Base-by-base conservation (phyloP, 1,140 invertebrate genomes). In the Papilio aristodemus region DNA sequence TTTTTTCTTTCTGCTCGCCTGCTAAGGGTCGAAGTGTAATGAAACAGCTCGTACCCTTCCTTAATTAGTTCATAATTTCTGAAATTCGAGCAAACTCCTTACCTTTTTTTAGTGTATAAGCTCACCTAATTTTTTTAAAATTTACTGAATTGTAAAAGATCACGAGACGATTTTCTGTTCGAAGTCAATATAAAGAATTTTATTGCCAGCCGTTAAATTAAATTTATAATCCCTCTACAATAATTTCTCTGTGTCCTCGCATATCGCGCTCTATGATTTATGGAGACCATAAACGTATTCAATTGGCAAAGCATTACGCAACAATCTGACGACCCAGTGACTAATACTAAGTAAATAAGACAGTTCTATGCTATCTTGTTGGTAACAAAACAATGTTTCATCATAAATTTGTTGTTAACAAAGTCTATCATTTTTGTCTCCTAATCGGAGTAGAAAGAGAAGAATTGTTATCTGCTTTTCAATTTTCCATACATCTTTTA, bases 171-270 rank as follows among this genome's bases (percentile, higher is more conserved):
- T 25, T 10, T 6, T 17, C 2, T 5, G n/a, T 41, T 14, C n/a
- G 10, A 22, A 54, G 11, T 54, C 19, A 25, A 9, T 19, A 4
- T 54, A 3, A 54, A 22, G 19, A 54, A 54, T 13, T 54, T 22
- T 54, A 54, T 54, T 22, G 10, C 38, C 38, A 39, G 4, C 11
- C 46, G 8, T 22, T 54, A 54, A 54, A 54, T 10, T 54, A 54
- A 17, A 54, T 3, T 4, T 5, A 25, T 54, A 54, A 54, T 54
- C 17, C 9, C 3, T 22, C 11, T 22, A 54, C 46, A 54, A 54
- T 54, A 54, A 54, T 46, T 46, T 22, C 46, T 54, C 17, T 54
- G 11, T 54, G 46, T 54, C 46, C 46, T 17, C 46, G 46, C 46
- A 54, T 46, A 46, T n/a, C n/a, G 19, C 17, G 8, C 8, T 11